phyloP scores from a whole-genome alignment of 2,113 vertebrate genomes.

The Mormyrus lacerda region DNA sequence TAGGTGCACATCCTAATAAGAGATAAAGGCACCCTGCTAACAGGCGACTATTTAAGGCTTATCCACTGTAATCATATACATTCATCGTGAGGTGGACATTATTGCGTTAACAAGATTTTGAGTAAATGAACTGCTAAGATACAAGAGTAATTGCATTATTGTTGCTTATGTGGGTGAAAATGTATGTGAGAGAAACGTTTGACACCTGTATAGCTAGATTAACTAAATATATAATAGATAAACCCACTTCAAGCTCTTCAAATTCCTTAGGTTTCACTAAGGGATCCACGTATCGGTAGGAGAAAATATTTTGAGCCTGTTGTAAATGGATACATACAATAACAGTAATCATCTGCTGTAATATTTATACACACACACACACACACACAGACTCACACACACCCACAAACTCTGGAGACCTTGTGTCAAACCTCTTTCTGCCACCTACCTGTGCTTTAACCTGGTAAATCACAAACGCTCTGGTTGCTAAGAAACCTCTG shows the following conservation, averaged over 20 bases:
- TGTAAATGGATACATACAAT: background rate
- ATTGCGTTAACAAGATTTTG: background rate
- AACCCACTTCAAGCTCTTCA: background rate
- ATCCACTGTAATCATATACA: background rate
- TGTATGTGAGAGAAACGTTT: background rate
- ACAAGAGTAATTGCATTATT: background rate
- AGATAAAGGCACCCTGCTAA: background rate
- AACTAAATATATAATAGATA: background rate
- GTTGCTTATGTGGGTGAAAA: background rate
- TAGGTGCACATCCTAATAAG: background rate
- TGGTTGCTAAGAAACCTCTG: constrained; percentile 69
- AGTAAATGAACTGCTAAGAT: background rate
- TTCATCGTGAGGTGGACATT: background rate
- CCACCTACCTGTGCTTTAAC: constrained; percentile 38
- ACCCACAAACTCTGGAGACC: background rate
- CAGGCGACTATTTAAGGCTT: background rate
- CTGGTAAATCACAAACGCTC: constrained; percentile 54
- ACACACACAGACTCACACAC: background rate
- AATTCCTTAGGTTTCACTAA: background rate
- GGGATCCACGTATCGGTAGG: background rate
- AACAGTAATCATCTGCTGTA: background rate
- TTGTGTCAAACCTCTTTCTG: constrained; percentile 8
- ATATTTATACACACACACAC: background rate
- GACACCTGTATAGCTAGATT: background rate
- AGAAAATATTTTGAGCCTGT: background rate